phyloP scores from a whole-genome alignment of 2,888 invertebrate genomes.

The Pristionchus arcanus region DNA sequence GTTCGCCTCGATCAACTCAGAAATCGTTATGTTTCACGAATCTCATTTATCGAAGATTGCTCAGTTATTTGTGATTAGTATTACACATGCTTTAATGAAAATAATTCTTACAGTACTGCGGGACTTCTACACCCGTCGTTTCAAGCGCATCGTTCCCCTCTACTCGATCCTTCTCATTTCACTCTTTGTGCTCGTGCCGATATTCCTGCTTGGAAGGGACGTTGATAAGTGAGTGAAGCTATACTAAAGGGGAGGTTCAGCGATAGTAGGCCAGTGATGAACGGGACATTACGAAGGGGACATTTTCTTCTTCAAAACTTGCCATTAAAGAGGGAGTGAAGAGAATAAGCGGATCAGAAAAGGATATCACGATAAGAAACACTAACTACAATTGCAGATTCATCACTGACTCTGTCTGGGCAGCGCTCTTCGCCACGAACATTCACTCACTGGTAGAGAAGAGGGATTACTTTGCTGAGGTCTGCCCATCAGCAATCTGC shows the following conservation, averaged over 20 bases:
- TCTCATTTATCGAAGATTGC: neutral
- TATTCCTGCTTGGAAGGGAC: neutral
- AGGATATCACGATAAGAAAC: too few species aligned
- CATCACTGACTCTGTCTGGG: neutral
- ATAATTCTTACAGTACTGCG: neutral
- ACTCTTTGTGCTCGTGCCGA: neutral
- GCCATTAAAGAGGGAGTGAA: too few species aligned
- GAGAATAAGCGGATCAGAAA: too few species aligned
- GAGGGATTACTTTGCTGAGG: neutral
- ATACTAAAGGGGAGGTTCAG: too few species aligned
- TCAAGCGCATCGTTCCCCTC: slow-evolving; percentile 31
- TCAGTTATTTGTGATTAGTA: neutral
- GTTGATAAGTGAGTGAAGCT: neutral
- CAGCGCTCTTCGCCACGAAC: neutral
- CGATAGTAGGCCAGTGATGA: too few species aligned
- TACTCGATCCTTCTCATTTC: neutral
- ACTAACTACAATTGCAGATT: too few species aligned
- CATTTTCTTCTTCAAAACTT: too few species aligned
- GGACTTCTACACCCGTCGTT: neutral
- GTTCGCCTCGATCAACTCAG: neutral
- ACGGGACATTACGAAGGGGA: neutral
- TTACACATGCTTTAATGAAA: neutral
- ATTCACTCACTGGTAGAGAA: neutral
- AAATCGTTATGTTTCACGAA: too few species aligned
- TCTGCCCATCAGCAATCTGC: too few species aligned